Evolutionary conservation across 2,888 invertebrate genomes (phyloP).

Genomic region (Cheilosia pagana): DNA sequence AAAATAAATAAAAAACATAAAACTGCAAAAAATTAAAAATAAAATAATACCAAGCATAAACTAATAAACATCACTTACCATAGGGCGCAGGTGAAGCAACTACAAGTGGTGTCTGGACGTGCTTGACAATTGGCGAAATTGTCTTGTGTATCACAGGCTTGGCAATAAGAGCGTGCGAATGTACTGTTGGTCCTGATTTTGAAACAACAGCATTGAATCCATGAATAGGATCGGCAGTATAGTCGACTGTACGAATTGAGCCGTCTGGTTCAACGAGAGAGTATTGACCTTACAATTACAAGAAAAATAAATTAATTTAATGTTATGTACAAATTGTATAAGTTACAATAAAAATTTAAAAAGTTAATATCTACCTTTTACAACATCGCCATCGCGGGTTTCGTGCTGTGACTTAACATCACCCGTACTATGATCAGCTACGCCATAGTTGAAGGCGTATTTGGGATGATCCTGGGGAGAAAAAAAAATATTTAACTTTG

Average conservation of each 20-base stretch:
- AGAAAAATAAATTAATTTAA: not conserved
- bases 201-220: constrained; percentile 83
- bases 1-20: not conserved
- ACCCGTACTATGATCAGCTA: constrained; percentile 85
- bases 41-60: constrained; percentile 29
- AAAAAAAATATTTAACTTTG: not conserved
- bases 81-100: constrained; percentile 81
- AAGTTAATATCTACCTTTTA: constrained; percentile 84
- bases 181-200: constrained; percentile 83
- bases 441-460: constrained; percentile 87
- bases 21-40: not conserved
- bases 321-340: not conserved
- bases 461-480: constrained; percentile 85
- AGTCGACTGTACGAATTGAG: constrained; percentile 83
- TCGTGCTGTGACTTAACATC: constrained; percentile 88
- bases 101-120: constrained; percentile 79
- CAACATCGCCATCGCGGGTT: constrained; percentile 87
- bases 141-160: constrained; percentile 80
- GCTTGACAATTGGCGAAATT: constrained; percentile 80
- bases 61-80: constrained; percentile 78
- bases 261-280: constrained; percentile 83
- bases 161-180: constrained; percentile 81
- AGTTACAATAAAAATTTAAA: not conserved
- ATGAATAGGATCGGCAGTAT: constrained; percentile 82
- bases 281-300: constrained; percentile 80